Base-by-base conservation (phyloP, 2,797 vertebrate species). In the Hoplostethus atlanticus region DNA sequence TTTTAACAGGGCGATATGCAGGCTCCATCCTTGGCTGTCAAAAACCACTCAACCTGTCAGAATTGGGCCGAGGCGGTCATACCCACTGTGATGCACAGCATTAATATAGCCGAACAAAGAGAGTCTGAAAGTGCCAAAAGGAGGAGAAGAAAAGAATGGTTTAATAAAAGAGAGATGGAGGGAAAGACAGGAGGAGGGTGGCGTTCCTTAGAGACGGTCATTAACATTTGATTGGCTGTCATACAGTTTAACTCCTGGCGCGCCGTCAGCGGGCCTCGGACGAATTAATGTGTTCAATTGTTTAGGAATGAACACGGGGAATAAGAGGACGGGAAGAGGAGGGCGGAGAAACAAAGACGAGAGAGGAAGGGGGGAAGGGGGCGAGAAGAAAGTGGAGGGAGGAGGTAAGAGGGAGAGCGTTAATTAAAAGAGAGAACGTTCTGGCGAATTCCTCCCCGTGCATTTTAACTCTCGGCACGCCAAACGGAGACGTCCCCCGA, bases 171-270 rank as follows among this genome's bases (percentile, higher is more conserved):
- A 71, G 30, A 58, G 74, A 79, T 71, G 62, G 76, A 75, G 78
- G 72, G 81, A 71, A 77, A 5, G 74, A 70, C 11, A 21, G 68
- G 58, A 51, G 75, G 71, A 62, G 61, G 69, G 69, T 15, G 0
- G 58, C n/a, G 47, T 30, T 84, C 84, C 84, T 83, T 6, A 5
- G 85, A 90, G 85, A 89, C 75, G 42, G 54, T 17, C 42, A 87
- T 89, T 91, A 91, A 83, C 75, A 83, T 87, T 87, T 90, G 85
- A 91, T 90, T 88, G 88, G 87, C 78, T 89, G 83, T 86, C 85
- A 81, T 74, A 65, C 25, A 56, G 73, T 79, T 54, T 80, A 85
- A 87, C 84, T 83, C 78, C 76, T 76, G 72, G 83, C 73, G 67
- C 47, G 69, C 84, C 83, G 79, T 76, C 57, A 38, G 58, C 21